Evolutionary conservation across 2,888 invertebrate species (phyloP), one percentile per base, ranked within the genome.

Genomic region (Dione juno): DNA sequence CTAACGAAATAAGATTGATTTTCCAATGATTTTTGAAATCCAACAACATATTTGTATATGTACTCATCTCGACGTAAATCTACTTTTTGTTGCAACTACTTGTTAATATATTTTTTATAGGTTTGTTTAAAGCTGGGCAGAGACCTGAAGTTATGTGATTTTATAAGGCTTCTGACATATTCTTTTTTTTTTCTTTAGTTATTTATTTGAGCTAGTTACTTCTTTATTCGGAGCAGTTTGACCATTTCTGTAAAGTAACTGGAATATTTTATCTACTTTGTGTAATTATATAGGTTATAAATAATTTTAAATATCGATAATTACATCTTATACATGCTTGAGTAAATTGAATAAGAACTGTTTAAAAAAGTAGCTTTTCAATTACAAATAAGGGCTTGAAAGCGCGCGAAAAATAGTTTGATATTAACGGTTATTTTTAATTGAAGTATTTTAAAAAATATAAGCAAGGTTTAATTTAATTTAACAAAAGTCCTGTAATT

Each of bases 51-150:
- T 65, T 66, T 61, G 37, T 61, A 41, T 64, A 19, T n/a, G 63
- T 57, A 66, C 72, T 72, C 71, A 72, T 72, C 72, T 72, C 72
- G 40, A 67, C 67, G 72, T 74, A 72, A 72, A 74, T 70, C 74
- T 66, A 72, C 69, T 74, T 74, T 74, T 74, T 74, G 74, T 72
- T 72, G 72, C 74, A 70, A 70, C 69, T 69, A 67, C 68, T 70
- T 71, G 70, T 72, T 69, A 72, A 67, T 72, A 67, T 69, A 66
- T 66, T 67, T 69, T 69, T 69, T 69, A 64, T 67, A 41, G 67
- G 54, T 69, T 69, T 63, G 69, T 69, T 69, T 64, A 63, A 69
- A 64, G 43, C 54, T 69, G 63, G 69, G 54, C 43, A 57, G 45
- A 52, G 53, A 52, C 67, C 61, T 41, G 57, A 48, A 69, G 63